A percentile compares a stretch with the other conserved stretches of the same genome.
phyloP scores from a whole-genome alignment of 2,888 invertebrate species.

The Dascillus cervinus region DNA sequence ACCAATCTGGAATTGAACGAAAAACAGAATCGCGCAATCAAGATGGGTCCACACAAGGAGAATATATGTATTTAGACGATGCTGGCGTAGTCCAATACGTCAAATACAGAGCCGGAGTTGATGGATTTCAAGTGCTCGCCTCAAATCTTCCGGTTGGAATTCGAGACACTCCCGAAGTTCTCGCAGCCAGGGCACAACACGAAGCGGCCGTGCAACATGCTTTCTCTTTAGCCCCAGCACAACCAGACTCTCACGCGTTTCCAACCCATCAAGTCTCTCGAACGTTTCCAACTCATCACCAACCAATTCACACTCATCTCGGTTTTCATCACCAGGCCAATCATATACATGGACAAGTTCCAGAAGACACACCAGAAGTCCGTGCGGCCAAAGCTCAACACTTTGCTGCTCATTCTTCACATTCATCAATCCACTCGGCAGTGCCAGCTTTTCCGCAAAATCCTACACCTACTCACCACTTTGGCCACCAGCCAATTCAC shows the following conservation, averaged over 20 bases:
- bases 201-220: too few species aligned
- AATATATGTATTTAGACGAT: constrained; percentile 11
- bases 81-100: constrained; percentile 9
- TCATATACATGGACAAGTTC: constrained; percentile 2
- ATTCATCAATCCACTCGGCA: too few species aligned
- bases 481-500: constrained; percentile 1
- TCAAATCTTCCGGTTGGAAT: constrained; percentile 4
- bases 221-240: too few species aligned
- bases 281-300: not conserved
- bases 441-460: too few species aligned
- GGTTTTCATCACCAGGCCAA: not conserved
- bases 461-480: not conserved
- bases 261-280: constrained; percentile 1
- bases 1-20: constrained; percentile 8
- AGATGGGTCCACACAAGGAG: constrained; percentile 11
- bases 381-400: constrained; percentile 10
- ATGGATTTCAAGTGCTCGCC: constrained; percentile 9
- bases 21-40: constrained; percentile 9
- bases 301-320: constrained; percentile 1
- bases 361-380: constrained; percentile 12
- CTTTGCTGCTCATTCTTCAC: constrained; percentile 10
- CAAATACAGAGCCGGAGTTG: constrained; percentile 17
- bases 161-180: constrained; percentile 12
- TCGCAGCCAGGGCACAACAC: constrained; percentile 10
- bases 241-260: too few species aligned